Evolutionary conservation across 1,140 invertebrate species (phyloP), one percentile per base, ranked within the genome.

Genomic region (Anthonomus grandis): DNA sequence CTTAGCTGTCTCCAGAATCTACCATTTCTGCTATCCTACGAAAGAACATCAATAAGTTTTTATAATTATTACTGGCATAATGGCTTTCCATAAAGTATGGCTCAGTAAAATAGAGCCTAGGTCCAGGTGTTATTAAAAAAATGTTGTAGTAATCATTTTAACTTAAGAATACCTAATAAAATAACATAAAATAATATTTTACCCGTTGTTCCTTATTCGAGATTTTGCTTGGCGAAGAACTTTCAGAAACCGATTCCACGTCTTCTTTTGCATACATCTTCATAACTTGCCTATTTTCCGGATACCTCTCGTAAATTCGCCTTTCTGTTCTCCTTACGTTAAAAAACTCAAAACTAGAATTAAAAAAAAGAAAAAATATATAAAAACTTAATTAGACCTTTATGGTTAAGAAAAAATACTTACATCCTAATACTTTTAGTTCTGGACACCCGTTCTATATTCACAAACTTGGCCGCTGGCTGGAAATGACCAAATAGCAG

Each of bases 1-100:
- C 75, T 79, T 56, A 80, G 70, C 57, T 80, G 78, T 60, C 77
- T 79, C 78, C 78, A 79, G 54, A 80, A 74, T 54, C 78, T 71
- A 47, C 78, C 72, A 63, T 80, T 78, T 46, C 70, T 78, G 65
- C 78, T 79, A 57, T 79, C 78, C 76, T 80, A 49, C 0, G 72
- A 74, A 64, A 44, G 12, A 21, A n/a, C 23, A 45, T 25, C 25
- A 25, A 44, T 17, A 9, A 53, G 17, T 12, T 22, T 51, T 8
- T 10, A 4, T 6, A n/a, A n/a, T n/a, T n/a, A n/a, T n/a, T n/a
- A n/a, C n/a, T n/a, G n/a, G n/a, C n/a, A n/a, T n/a, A n/a, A n/a
- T n/a, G n/a, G n/a, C n/a, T n/a, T n/a, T n/a, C n/a, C n/a, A n/a
- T n/a, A n/a, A n/a, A n/a, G n/a, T n/a, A n/a, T n/a, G n/a, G n/a